These are phyloP conservation scores for Pachydiplax longipennis DNA, from an alignment of 2,888 invertebrate genomes.

Conservation along the genomic window DNA sequence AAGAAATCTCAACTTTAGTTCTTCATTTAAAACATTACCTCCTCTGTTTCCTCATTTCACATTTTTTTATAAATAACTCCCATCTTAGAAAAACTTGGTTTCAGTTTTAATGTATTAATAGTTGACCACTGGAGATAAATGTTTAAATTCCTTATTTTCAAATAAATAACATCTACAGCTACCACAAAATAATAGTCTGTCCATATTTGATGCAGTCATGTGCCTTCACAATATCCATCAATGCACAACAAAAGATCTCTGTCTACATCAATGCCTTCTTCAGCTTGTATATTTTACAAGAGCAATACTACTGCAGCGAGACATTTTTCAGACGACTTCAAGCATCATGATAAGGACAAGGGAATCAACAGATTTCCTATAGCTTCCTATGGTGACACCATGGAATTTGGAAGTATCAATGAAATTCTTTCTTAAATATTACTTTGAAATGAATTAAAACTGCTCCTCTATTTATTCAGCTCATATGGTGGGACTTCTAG, in stretches of 20 bases:
- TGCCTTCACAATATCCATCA: not conserved
- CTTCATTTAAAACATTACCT: too few relatives aligned
- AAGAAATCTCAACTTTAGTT: too few relatives aligned
- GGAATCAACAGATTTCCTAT: not conserved
- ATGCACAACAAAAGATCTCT: not conserved
- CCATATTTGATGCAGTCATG: not conserved
- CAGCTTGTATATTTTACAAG: not conserved
- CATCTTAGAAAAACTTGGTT: not conserved
- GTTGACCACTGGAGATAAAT: too few relatives aligned
- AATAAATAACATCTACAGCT: too few relatives aligned
- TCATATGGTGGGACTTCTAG: constrained; percentile 65
- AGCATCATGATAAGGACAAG: not conserved
- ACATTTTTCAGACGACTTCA: not conserved
- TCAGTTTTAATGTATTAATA: not conserved
- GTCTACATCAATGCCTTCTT: not conserved
- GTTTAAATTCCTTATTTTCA: too few relatives aligned
- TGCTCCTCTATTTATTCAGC: constrained; percentile 58
- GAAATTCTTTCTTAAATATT: not conserved
- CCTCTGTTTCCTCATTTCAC: too few relatives aligned
- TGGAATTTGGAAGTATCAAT: not conserved
- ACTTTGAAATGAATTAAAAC: not conserved
- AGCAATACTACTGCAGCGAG: not conserved
- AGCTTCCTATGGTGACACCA: not conserved
- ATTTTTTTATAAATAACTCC: too few relatives aligned
- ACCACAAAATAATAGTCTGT: too few relatives aligned